Evolutionary conservation across 2,797 vertebrate genomes (phyloP), one percentile per base, ranked within the genome.

Genomic region (Falco novaeseelandiae): DNA sequence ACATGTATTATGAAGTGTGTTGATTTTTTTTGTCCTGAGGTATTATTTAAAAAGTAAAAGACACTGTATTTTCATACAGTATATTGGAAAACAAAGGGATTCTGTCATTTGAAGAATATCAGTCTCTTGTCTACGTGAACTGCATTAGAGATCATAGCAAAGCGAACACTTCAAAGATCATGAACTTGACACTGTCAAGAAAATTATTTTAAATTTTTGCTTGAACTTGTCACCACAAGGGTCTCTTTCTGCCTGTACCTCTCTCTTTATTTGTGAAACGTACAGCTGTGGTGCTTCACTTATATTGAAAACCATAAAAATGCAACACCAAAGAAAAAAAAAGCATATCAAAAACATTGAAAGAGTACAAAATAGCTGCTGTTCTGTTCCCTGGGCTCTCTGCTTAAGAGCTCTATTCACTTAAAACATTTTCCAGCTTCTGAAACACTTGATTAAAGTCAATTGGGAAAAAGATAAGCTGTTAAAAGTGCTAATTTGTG

Each of bases 401-500:
- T 89, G 83, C 73, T 95, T 93, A 93, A 97, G 97, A 97, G 92
- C 90, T 95, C 96, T 96, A 76, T 93, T 97, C 97, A 97, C 96
- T 97, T 97, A 95, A 97, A 97, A 97, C 95, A 97, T 93, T 97
- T 98, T 95, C 66, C 63, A 90, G 79, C 95, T 97, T 97, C 97
- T 96, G 96, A 97, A 93, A 96, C 96, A 96, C 96, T 98, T 97
- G 96, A 98, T 98, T 97, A 97, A 98, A 97, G 97, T 97, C 97
- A 97, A 93, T 81, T 98, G 97, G 95, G 95, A 94, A 96, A 97
- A 94, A 97, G 97, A 97, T 95, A 96, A 96, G 94, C 95, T 96
- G 95, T 95, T 97, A 97, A 96, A 97, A 98, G 95, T 92, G 93
- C 94, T 98, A 97, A 97, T 98, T 97, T 97, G 91, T 97, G 94